Conservation (phyloP, 2,113 vertebrate genomes). For the Hyperoodon ampullatus region DNA sequence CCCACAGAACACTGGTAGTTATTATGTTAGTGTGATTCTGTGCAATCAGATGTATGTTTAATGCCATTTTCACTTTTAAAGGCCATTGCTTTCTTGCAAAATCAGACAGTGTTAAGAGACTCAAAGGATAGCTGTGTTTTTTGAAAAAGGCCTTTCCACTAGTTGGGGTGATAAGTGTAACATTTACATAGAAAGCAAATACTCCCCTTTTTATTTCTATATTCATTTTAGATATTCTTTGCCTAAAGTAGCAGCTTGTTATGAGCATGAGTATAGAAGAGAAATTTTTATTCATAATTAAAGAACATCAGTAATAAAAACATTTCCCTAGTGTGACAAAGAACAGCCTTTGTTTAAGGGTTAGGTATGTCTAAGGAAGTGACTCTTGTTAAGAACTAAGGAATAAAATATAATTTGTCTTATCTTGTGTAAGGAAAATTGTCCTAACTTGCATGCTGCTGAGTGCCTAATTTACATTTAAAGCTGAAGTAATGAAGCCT, state of each 20-base stretch:
- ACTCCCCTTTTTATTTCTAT: slow-evolving; percentile 67
- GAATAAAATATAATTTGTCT: slow-evolving; percentile 82
- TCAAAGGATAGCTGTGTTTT: slow-evolving; percentile 6
- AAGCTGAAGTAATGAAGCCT: slow-evolving; percentile 79
- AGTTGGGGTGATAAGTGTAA: slow-evolving; percentile 54
- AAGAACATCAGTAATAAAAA: slow-evolving; percentile 82
- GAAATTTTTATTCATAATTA: slow-evolving; percentile 80
- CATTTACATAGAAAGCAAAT: slow-evolving; percentile 70
- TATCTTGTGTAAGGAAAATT: slow-evolving; percentile 80
- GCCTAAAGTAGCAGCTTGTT: slow-evolving; percentile 73
- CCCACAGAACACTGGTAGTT: neutral
- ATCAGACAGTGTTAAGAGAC: neutral
- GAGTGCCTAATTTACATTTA: slow-evolving; percentile 82
- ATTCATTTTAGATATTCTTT: slow-evolving; percentile 71
- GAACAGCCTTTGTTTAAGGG: slow-evolving; percentile 82
- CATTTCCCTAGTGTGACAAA: slow-evolving; percentile 81
- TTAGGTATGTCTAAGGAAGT: slow-evolving; percentile 80
- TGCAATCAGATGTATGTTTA: neutral
- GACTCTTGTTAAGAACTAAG: slow-evolving; percentile 79
- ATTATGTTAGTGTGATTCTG: neutral
- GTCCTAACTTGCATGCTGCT: slow-evolving; percentile 79
- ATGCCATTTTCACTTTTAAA: slow-evolving; percentile 43
- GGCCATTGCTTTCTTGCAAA: slow-evolving; percentile 26
- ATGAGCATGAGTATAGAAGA: slow-evolving; percentile 72
- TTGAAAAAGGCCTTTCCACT: slow-evolving; percentile 13